Conservation (phyloP, 2,888 invertebrate genomes). For the Pegoplata infirma region DNA sequence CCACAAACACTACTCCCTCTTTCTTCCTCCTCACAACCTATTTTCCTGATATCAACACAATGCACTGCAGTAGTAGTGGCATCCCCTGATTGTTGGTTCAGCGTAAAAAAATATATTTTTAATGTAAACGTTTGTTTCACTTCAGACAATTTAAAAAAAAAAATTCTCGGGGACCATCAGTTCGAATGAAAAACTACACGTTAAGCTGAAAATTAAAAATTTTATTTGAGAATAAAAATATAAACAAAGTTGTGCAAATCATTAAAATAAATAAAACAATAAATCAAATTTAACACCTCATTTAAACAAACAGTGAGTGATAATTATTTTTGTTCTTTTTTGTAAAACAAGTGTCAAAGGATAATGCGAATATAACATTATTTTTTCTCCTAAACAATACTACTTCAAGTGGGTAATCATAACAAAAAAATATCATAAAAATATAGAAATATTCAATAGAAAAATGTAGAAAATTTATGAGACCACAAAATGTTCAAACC, state of each 20-base stretch:
- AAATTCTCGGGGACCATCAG: too few species aligned
- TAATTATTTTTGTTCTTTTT: constrained; percentile 18
- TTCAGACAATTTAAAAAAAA: too few species aligned
- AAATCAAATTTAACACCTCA: constrained; percentile 39
- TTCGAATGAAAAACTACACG: too few species aligned
- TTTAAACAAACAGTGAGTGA: constrained; percentile 40
- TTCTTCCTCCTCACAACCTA: too few species aligned
- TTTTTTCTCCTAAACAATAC: constrained; percentile 40
- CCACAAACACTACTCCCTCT: too few species aligned
- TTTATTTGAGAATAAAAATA: too few species aligned
- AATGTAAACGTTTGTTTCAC: too few species aligned
- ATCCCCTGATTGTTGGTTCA: too few species aligned
- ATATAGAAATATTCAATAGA: constrained; percentile 39
- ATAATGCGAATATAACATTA: constrained; percentile 24
- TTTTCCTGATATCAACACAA: too few species aligned
- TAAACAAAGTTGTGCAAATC: background rate
- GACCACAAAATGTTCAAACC: constrained; percentile 43
- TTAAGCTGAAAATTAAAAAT: too few species aligned
- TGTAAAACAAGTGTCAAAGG: constrained; percentile 37
- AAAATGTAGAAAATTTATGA: constrained; percentile 39
- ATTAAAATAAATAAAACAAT: constrained; percentile 21
- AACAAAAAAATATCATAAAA: constrained; percentile 42
- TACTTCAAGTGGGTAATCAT: constrained; percentile 30
- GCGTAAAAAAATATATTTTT: too few species aligned
- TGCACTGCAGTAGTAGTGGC: too few species aligned